Conservation (phyloP, 1,140 invertebrate genomes). For the Drosophila orena region DNA sequence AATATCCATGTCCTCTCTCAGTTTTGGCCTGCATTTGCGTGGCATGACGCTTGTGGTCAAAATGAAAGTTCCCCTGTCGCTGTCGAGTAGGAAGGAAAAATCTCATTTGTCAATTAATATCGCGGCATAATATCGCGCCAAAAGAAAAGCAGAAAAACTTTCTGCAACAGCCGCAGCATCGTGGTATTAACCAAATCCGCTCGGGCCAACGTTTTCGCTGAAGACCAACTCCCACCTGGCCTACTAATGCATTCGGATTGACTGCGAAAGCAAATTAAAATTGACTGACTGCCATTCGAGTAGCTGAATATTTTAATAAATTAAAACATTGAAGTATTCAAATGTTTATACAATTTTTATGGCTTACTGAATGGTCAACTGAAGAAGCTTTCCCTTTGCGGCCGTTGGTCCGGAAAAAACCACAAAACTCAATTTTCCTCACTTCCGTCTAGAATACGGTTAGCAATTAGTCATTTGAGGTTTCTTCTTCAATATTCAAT, state of each 20-base stretch:
- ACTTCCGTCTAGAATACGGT: conserved; percentile 21
- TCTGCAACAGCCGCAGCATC: conserved; percentile 52
- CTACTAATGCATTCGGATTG: conserved; percentile 44
- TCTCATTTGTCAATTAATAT: conserved; percentile 85
- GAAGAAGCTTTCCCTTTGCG: conserved; percentile 6
- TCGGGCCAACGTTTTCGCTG: conserved; percentile 36
- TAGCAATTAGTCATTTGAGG: conserved; percentile 16
- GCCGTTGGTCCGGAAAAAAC: conserved; percentile 6
- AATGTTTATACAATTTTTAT: neutral
- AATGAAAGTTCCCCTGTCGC: conserved; percentile 83
- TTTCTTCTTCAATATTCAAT: conserved; percentile 20
- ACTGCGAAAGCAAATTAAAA: conserved; percentile 8
- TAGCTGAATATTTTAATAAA: neutral
- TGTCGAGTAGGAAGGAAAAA: conserved; percentile 84
- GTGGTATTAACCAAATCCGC: conserved; percentile 74
- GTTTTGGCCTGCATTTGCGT: conserved; percentile 74
- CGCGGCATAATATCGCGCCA: conserved; percentile 76
- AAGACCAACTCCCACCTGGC: conserved; percentile 35
- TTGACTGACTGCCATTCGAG: neutral
- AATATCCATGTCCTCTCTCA: conserved; percentile 42
- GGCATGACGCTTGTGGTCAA: conserved; percentile 75
- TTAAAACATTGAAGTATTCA: neutral
- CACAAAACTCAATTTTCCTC: conserved; percentile 27
- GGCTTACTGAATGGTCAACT: too few relatives aligned
- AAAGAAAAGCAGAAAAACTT: conserved; percentile 76